Evolutionary conservation across 2,888 invertebrate species (phyloP).

Genomic region (Schizaphis graminum): DNA sequence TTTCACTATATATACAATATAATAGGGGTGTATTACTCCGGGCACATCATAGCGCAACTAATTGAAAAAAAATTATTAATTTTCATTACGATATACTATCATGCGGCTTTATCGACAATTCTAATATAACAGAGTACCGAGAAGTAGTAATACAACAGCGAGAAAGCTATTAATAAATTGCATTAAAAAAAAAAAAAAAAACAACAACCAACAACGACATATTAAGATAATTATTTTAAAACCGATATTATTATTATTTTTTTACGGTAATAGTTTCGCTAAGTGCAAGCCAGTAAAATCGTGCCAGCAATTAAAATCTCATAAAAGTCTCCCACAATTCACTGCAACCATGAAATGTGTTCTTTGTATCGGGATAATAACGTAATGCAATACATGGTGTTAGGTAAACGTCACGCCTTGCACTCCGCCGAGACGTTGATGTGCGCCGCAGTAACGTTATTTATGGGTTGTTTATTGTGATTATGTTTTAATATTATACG

Average conservation of each 20-base stretch:
- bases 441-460: not conserved
- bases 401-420: slow-evolving; percentile 17
- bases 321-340: slow-evolving; percentile 15
- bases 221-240: not conserved
- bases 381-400: not conserved
- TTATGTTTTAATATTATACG: not conserved
- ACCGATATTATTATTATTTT: not conserved
- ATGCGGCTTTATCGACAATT: not conserved
- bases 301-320: not conserved
- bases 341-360: slow-evolving; percentile 28
- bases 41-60: not conserved
- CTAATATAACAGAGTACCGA: not conserved
- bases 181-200: not conserved
- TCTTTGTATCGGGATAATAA: not conserved
- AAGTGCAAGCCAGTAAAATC: not conserved
- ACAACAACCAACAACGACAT: not conserved
- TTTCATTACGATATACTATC: not conserved
- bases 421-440: not conserved
- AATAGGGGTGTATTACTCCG: not conserved
- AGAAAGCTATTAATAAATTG: not conserved
- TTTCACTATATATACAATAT: not conserved
- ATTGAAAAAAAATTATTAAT: not conserved
- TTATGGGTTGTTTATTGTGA: slow-evolving; percentile 14
- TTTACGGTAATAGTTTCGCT: not conserved
- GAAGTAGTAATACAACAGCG: not conserved